phyloP scores from a whole-genome alignment of 2,797 vertebrate species.

The Labeo calbasu region DNA sequence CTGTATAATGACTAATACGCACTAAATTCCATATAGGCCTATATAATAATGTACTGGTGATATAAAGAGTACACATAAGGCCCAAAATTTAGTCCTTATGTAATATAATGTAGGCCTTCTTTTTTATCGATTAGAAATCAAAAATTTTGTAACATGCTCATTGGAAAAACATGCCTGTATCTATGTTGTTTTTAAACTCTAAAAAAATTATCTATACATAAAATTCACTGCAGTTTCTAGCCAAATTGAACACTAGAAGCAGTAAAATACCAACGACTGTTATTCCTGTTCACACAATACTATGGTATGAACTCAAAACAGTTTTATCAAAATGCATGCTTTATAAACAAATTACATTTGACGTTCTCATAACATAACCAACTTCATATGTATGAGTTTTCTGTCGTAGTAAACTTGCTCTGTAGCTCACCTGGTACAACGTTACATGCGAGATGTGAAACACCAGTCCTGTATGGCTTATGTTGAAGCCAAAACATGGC shows the following conservation, averaged over 20 bases:
- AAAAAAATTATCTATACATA: neutral
- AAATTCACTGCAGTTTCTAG: neutral
- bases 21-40: too few species aligned
- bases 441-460: neutral
- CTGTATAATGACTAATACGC: neutral
- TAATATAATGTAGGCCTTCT: neutral
- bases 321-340: neutral
- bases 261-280: neutral
- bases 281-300: too few species aligned
- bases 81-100: neutral
- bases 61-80: neutral
- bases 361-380: neutral
- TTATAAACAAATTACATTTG: neutral
- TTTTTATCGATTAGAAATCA: neutral
- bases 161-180: neutral
- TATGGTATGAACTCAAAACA: too few species aligned
- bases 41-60: neutral
- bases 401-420: neutral
- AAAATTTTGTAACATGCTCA: neutral
- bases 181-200: neutral
- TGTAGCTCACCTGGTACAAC: neutral
- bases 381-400: neutral
- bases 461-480: neutral
- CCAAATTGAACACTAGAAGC: neutral
- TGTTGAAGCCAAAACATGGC: too few species aligned